A percentile compares a stretch with the other conserved stretches of the same genome.
phyloP scores from a whole-genome alignment of 2,113 vertebrate species.

The Prunella fulvescens region DNA sequence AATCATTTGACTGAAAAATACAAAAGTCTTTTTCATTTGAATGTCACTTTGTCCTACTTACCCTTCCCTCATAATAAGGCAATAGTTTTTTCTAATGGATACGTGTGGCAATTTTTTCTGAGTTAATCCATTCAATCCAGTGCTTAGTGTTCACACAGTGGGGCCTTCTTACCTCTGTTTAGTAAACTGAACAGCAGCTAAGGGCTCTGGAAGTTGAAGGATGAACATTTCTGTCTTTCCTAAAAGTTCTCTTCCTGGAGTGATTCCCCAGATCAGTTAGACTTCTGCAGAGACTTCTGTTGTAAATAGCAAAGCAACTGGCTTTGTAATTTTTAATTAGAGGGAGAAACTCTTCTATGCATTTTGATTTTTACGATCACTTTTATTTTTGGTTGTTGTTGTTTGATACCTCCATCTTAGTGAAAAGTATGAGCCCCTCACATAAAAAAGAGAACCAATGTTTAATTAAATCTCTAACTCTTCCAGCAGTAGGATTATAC shows the following conservation, averaged over 20 bases:
- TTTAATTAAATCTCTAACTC: neutral
- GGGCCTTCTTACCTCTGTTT: neutral
- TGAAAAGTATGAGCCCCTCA: neutral
- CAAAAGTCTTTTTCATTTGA: neutral
- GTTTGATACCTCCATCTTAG: neutral
- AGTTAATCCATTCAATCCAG: neutral
- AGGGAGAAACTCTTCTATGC: neutral
- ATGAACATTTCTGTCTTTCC: neutral
- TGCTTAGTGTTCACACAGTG: neutral
- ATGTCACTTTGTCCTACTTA: neutral
- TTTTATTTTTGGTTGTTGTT: neutral
- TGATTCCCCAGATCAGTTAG: neutral
- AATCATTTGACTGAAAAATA: neutral
- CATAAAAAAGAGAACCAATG: neutral
- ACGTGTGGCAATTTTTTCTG: neutral
- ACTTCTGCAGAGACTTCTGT: neutral
- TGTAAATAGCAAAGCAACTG: neutral
- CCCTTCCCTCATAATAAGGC: neutral
- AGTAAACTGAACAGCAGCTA: neutral
- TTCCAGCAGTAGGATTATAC: neutral
- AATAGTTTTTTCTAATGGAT: neutral
- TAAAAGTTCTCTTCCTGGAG: neutral
- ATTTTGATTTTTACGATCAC: neutral
- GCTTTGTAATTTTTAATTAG: neutral
- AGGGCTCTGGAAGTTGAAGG: neutral